These are phyloP conservation scores for Operophtera brumata DNA, from an alignment of 2,888 invertebrate species.

Conservation along the genomic window DNA sequence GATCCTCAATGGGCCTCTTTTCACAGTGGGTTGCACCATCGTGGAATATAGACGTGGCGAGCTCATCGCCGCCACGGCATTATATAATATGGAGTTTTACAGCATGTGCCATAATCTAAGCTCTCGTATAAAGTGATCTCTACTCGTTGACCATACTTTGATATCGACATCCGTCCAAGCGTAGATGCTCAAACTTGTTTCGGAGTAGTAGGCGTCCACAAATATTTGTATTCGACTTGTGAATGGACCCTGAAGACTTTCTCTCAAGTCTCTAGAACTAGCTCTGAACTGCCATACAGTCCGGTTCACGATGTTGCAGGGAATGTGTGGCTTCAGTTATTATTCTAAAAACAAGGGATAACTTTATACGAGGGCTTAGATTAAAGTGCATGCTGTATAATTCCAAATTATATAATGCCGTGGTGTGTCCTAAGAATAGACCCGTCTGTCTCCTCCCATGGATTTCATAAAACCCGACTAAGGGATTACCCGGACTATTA, in stretches of 20 bases:
- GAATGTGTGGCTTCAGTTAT: neutral
- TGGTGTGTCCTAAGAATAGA: too few species aligned
- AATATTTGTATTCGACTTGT: constrained; percentile 80
- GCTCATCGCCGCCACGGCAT: too few species aligned
- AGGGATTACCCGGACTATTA: too few species aligned
- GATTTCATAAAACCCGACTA: too few species aligned
- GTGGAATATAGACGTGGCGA: too few species aligned
- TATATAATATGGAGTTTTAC: too few species aligned
- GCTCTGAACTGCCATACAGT: constrained; percentile 31
- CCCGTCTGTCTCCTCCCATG: too few species aligned
- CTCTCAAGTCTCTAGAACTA: constrained; percentile 68
- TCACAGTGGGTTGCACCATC: too few species aligned
- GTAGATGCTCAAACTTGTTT: constrained; percentile 72
- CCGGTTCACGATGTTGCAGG: constrained; percentile 23
- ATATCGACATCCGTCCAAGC: constrained; percentile 48
- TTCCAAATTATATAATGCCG: too few species aligned
- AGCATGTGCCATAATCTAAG: neutral
- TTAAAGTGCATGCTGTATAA: too few species aligned
- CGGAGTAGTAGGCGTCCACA: constrained; percentile 72
- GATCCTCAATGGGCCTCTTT: too few species aligned
- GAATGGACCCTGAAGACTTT: constrained; percentile 78
- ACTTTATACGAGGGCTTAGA: too few species aligned
- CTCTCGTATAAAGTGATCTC: neutral
- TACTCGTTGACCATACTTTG: constrained; percentile 14
- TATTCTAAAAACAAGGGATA: neutral